Conservation (phyloP, 2,113 vertebrate genomes). For the Delphinus delphis region DNA sequence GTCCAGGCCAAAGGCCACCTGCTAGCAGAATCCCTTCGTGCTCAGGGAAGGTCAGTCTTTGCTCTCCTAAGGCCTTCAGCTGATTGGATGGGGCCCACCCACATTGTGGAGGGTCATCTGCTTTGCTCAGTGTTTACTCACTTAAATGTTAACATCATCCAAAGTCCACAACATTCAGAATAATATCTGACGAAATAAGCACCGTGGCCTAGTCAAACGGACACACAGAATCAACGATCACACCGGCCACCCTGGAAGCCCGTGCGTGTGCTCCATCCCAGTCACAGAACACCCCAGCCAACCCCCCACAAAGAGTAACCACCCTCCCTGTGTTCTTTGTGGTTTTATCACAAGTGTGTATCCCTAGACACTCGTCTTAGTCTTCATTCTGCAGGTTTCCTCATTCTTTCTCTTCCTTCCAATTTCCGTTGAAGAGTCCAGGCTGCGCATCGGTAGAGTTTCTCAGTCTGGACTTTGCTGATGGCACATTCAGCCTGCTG, state of each 20-base stretch:
- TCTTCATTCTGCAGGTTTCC: background rate
- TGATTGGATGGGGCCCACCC: background rate
- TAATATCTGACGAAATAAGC: background rate
- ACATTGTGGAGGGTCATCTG: background rate
- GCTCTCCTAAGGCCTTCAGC: background rate
- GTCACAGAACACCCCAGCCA: background rate
- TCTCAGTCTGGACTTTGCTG: background rate
- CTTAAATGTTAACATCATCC: background rate
- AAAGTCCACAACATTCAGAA: background rate
- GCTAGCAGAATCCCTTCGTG: background rate
- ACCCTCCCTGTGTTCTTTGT: background rate
- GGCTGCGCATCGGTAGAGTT: background rate
- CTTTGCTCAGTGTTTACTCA: background rate
- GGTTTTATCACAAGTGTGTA: background rate
- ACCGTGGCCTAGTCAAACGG: too few species aligned
- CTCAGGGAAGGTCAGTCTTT: background rate
- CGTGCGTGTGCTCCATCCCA: background rate
- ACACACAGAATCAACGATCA: background rate
- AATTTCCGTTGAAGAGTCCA: background rate
- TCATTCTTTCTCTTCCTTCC: background rate
- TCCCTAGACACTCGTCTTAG: background rate
- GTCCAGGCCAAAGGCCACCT: background rate
- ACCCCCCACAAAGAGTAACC: background rate
- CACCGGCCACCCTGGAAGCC: background rate
- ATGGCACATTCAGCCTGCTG: rapidly evolving